A percentile compares a stretch with the other conserved stretches of the same genome.
phyloP scores from a whole-genome alignment of 1,140 invertebrate genomes.

The Euschistus heros region DNA sequence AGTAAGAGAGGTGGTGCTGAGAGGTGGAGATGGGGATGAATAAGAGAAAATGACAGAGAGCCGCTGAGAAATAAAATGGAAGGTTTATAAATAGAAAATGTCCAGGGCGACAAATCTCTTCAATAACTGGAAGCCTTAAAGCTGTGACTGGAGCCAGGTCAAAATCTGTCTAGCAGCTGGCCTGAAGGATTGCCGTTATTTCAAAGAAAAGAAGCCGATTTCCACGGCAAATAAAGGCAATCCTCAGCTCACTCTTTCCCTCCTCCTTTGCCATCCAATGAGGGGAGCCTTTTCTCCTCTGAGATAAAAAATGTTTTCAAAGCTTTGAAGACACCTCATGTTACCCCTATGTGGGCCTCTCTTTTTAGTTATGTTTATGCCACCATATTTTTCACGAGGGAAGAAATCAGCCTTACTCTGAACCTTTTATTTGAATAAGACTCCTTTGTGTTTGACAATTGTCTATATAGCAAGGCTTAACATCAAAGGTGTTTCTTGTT shows the following conservation, averaged over 20 bases:
- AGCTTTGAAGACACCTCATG: background rate
- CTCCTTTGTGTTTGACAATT: too few species aligned
- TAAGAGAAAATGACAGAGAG: too few species aligned
- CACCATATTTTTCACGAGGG: too few species aligned
- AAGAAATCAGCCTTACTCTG: too few species aligned
- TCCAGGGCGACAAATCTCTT: background rate
- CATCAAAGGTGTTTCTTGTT: too few species aligned
- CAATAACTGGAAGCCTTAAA: background rate
- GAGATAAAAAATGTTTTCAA: slow-evolving; percentile 6
- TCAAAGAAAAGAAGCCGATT: background rate
- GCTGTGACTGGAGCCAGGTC: background rate
- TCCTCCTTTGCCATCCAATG: background rate
- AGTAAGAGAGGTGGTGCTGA: too few species aligned
- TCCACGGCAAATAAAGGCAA: slow-evolving; percentile 3
- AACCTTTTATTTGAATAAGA: too few species aligned
- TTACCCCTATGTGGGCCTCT: background rate
- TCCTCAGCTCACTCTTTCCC: background rate
- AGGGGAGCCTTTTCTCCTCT: too few species aligned
- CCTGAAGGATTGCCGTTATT: background rate
- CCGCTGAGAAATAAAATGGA: too few species aligned
- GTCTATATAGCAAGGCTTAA: too few species aligned
- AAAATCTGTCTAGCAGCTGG: background rate
- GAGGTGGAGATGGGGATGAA: too few species aligned
- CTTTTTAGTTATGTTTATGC: background rate
- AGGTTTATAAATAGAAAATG: too few species aligned